These are phyloP conservation scores for Tichodroma muraria DNA, from an alignment of 2,113 vertebrate genomes.

Conservation along the genomic window DNA sequence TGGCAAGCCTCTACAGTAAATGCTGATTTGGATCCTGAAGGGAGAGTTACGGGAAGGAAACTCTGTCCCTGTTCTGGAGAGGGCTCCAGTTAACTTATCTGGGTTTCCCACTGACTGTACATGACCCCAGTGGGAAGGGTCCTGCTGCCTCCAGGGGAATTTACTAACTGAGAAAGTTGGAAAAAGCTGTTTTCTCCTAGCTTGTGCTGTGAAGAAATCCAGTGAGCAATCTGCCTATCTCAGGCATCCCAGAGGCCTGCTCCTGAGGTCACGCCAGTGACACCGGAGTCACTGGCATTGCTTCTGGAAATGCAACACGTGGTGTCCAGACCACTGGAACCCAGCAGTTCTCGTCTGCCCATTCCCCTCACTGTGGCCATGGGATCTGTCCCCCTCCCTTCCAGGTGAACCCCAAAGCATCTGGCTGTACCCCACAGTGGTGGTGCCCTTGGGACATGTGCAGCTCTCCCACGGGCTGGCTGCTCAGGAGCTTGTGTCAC, in stretches of 20 bases:
- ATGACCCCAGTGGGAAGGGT: neutral
- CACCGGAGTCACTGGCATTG: too few species aligned
- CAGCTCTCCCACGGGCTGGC: neutral
- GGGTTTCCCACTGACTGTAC: neutral
- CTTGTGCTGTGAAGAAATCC: neutral
- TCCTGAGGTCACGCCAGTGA: neutral
- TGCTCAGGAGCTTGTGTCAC: neutral
- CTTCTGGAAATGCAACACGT: neutral
- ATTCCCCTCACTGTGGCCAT: fast-evolving
- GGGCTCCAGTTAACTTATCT: neutral
- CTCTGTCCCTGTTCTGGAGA: neutral
- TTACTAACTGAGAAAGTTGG: neutral
- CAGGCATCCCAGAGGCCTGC: neutral
- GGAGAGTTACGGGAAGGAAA: neutral
- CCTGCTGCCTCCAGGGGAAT: neutral
- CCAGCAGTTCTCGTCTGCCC: fast-evolving
- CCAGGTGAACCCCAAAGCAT: neutral
- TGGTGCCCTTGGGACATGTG: neutral
- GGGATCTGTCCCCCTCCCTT: neutral
- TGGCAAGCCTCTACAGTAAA: neutral
- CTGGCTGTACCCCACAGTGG: neutral
- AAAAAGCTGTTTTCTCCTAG: neutral
- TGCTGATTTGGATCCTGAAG: neutral
- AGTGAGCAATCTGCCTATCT: neutral
- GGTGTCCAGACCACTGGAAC: neutral